Base-by-base conservation (phyloP, 2,888 invertebrate genomes). In the Hirtodrosophila duncani region DNA sequence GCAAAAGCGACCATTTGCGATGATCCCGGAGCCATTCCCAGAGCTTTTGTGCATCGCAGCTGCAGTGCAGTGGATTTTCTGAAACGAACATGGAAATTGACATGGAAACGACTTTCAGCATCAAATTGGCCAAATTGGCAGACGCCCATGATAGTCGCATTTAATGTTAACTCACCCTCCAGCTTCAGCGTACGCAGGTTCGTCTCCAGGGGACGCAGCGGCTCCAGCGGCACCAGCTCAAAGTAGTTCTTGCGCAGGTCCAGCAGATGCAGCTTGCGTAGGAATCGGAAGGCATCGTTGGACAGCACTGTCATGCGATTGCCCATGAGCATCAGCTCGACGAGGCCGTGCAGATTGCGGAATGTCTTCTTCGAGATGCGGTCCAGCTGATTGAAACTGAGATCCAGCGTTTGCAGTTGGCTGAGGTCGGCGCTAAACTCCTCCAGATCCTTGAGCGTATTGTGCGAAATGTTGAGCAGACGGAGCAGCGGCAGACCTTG, bases 11-110 rank as follows among this genome's bases (percentile, higher is more conserved):
- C 87, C 87, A 87, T 88, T 95, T 95, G 81, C 92, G 91, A 88
- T 97, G 94, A 85, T 95, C 93, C 82, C 94, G 90, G 84, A 97
- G 89, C 97, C 96, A 97, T 88, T 93, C 93, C 94, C 97, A 96
- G 34, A 96, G 90, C 84, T 95, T 94, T 87, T 95, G 94, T 52
- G 95, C 92, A 84, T 96, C 94, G 86, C 97, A 97, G 82, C 92
- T 93, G 87, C 97, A 97, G 61, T 92, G 92, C 71, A 97, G 88
- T 30, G 97, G 96, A 87, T 97, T 97, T 83, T 94, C 96, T 94
- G 90, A 17, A 27, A 38, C 11, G 41, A 48, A 23, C 10, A 16
- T 3, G 8, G 7, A 1, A 16, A 20, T 7, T 18, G 17, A 33
- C 23, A 20, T 18, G 7, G 2, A 16, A 20, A 9, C 17, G 17